Conservation (phyloP, 2,113 vertebrate genomes). For the Eublepharis macularius region DNA sequence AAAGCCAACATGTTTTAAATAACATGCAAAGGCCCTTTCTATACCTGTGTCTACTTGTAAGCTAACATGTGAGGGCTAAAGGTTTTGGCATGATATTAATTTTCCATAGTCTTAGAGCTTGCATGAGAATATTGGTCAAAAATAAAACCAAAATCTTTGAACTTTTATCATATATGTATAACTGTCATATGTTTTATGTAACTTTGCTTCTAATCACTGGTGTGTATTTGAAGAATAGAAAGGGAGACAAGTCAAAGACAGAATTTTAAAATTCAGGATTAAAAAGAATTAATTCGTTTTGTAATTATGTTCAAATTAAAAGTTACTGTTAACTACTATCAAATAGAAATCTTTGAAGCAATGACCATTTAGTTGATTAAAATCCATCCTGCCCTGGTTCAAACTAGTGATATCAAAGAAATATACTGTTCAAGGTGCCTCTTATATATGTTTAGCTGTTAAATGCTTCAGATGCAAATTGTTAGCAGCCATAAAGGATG, state of each 20-base stretch:
- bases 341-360: background rate
- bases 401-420: background rate
- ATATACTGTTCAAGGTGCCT: background rate
- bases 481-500: background rate
- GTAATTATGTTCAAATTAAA: background rate
- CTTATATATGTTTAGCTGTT: background rate
- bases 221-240: background rate
- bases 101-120: background rate
- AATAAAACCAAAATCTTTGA: background rate
- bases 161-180: background rate
- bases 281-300: background rate
- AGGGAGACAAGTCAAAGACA: background rate
- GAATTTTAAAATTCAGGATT: background rate
- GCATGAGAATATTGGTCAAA: background rate
- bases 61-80: background rate
- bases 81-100: background rate
- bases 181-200: background rate
- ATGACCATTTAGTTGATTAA: background rate
- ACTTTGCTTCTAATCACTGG: background rate
- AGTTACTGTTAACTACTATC: background rate
- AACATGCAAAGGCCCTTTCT: background rate
- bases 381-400: background rate
- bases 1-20: background rate
- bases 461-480: background rate
- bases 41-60: background rate